Percentiles rank a stretch among this genome's conserved stretches.
These are phyloP conservation scores for Neosilurus hyrtlii DNA, from an alignment of 2,797 vertebrate genomes.

Conservation along the genomic window DNA sequence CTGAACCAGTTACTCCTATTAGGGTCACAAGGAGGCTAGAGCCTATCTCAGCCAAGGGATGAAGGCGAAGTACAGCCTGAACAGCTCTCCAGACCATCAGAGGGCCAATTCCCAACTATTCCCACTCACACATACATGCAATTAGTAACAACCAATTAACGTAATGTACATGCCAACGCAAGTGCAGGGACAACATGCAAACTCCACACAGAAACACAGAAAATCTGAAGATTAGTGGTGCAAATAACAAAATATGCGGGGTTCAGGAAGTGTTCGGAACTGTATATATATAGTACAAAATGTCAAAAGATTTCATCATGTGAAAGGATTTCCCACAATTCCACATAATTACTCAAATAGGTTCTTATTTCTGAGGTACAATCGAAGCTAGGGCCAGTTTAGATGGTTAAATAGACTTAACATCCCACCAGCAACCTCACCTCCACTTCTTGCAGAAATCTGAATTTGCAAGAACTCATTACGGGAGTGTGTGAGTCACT, in stretches of 20 bases:
- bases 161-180: too few species aligned
- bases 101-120: too few species aligned
- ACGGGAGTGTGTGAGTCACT: not conserved
- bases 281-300: not conserved
- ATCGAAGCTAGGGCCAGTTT: not conserved
- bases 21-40: too few species aligned
- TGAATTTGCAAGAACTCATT: not conserved
- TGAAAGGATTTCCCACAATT: not conserved
- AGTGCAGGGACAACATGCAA: too few species aligned
- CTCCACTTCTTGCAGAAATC: not conserved
- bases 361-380: not conserved
- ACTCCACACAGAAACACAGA: too few species aligned
- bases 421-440: not conserved
- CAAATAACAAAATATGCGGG: not conserved
- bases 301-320: constrained; percentile 13
- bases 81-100: too few species aligned
- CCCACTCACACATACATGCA: too few species aligned
- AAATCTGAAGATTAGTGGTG: too few species aligned
- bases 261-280: not conserved
- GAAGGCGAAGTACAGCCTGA: too few species aligned
- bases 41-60: too few species aligned
- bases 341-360: not conserved
- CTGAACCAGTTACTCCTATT: too few species aligned
- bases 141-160: too few species aligned
- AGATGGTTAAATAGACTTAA: not conserved